These are phyloP conservation scores for Coelopa frigida DNA, from an alignment of 1,140 invertebrate species.

Conservation along the genomic window DNA sequence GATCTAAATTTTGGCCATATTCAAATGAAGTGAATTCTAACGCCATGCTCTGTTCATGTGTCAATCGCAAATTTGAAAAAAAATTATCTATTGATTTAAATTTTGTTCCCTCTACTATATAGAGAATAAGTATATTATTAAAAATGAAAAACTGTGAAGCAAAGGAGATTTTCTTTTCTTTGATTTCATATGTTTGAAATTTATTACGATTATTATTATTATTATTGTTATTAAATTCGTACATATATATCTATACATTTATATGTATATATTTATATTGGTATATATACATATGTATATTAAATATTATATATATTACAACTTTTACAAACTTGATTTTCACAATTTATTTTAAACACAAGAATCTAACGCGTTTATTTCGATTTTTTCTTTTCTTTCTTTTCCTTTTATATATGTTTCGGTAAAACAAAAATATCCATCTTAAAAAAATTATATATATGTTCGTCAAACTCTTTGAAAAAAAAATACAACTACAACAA, in stretches of 20 bases:
- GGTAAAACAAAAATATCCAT: slow-evolving; percentile 30
- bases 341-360: slow-evolving; percentile 25
- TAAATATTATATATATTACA: slow-evolving; percentile 5
- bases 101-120: too few species aligned
- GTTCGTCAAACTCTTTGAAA: slow-evolving; percentile 44
- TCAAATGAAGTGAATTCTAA: slow-evolving; percentile 4
- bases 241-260: slow-evolving; percentile 4
- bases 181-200: too few species aligned
- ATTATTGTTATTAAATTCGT: slow-evolving; percentile 6
- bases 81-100: too few species aligned
- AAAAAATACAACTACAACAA: slow-evolving; percentile 17
- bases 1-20: neutral
- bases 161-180: too few species aligned
- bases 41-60: too few species aligned
- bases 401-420: slow-evolving; percentile 45
- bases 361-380: slow-evolving; percentile 46
- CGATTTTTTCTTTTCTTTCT: slow-evolving; percentile 45
- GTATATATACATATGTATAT: slow-evolving; percentile 7
- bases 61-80: slow-evolving; percentile 12
- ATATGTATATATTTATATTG: slow-evolving; percentile 7
- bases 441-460: slow-evolving; percentile 46
- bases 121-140: too few species aligned
- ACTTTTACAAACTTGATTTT: slow-evolving; percentile 13
- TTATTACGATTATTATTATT: slow-evolving; percentile 10
- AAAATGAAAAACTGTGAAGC: too few species aligned